phyloP scores from a whole-genome alignment of 2,113 vertebrate species.

The Anoplopoma fimbria region DNA sequence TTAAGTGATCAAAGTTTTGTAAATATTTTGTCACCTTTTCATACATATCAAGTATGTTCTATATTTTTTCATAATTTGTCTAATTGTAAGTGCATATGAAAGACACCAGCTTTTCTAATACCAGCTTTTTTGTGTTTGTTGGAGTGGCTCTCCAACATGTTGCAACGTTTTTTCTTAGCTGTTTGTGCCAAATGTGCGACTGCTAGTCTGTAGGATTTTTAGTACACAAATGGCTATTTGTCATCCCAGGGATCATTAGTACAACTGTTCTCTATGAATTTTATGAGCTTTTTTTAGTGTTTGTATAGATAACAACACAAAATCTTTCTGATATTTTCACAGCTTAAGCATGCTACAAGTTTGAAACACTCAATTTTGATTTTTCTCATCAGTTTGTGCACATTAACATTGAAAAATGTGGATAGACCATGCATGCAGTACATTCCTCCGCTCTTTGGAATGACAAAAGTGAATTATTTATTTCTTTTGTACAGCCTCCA shows the following conservation, averaged over 20 bases:
- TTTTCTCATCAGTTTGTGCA: constrained; percentile 43
- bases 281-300: constrained; percentile 65
- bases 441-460: constrained; percentile 50
- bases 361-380: constrained; percentile 59
- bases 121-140: constrained; percentile 53
- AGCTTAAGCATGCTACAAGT: constrained; percentile 52
- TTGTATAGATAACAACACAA: constrained; percentile 45
- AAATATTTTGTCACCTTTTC: constrained; percentile 72
- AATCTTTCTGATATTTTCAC: constrained; percentile 45
- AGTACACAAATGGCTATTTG: constrained; percentile 45
- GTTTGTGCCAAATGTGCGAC: constrained; percentile 37
- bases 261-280: constrained; percentile 33
- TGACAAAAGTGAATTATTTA: constrained; percentile 66
- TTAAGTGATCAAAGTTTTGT: constrained; percentile 66
- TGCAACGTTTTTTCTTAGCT: constrained; percentile 43
- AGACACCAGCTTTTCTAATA: constrained; percentile 70
- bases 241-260: constrained; percentile 55
- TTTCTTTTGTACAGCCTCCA: constrained; percentile 74
- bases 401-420: constrained; percentile 44
- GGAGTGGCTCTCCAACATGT: constrained; percentile 50
- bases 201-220: constrained; percentile 42
- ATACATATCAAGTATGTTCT: constrained; percentile 70
- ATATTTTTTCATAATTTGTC: constrained; percentile 49
- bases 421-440: constrained; percentile 68
- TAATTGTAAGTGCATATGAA: constrained; percentile 63